Evolutionary conservation across 2,888 invertebrate species (phyloP), one percentile per base, ranked within the genome.

Genomic region (Drepanosiphum platanoidis): DNA sequence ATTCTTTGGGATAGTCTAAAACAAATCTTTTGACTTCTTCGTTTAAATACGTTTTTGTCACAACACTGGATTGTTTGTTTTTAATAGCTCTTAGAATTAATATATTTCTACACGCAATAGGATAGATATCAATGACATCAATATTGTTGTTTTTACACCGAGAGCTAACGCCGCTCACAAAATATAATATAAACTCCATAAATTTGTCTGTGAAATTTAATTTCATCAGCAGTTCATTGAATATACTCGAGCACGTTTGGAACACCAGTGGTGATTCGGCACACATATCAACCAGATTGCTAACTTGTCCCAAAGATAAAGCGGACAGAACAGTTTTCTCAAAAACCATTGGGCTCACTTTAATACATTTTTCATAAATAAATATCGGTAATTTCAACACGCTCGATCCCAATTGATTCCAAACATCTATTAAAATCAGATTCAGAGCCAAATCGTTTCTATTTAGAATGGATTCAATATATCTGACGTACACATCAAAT

Each of bases 221-320:
- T 70, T 68, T 84, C 1, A 84, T 84, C 8, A 84, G 22, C 18
- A 84, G 42, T 58, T 84, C 77, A 27, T 84, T 84, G n/a, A 84
- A 77, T 30, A 84, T 84, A n/a, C 84, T 84, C n/a, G 84, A 84
- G 15, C 84, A 84, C 36, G 36, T 68, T 39, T 84, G 84, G 11
- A 84, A 84, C 1, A 70, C 39, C 22, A 75, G 30, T 7, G 84
- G 58, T n/a, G 84, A 84, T 61, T 68, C 58, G 13, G 36, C 52
- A n/a, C 77, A 84, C 9, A 84, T 18, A 5, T 77, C 30, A 15
- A 70, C 39, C 32, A 84, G 52, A 0, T 77, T n/a, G 8, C 77
- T 8, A 0, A 52, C 30, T 36, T 27, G 36, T 66, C 52, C 68
- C n/a, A 15, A 9, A 13, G 4, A 58, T 75, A 84, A 18, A 39